Percentiles rank a stretch among this genome's conserved stretches.
Evolutionary conservation across 2,113 vertebrate genomes (phyloP).

Genomic region (Tenrec ecaudatus): DNA sequence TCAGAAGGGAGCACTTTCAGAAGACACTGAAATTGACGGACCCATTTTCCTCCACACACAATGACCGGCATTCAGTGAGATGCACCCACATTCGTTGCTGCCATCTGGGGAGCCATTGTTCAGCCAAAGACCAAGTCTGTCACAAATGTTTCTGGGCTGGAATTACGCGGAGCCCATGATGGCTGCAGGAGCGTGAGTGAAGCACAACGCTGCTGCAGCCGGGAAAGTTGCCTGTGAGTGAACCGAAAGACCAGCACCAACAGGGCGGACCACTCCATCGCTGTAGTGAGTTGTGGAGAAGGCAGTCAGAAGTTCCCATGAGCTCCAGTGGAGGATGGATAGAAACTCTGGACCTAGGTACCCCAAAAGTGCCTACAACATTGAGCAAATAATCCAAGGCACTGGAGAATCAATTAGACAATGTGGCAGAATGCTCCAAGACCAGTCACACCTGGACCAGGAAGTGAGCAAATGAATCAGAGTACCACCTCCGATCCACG

Average conservation of each 20-base stretch:
- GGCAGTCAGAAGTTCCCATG: background rate
- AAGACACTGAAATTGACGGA: background rate
- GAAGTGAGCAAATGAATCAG: background rate
- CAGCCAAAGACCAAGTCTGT: background rate
- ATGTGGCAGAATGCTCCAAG: background rate
- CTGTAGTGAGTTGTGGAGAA: background rate
- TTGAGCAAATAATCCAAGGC: background rate
- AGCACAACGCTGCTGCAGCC: background rate
- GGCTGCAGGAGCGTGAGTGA: background rate
- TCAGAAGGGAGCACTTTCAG: background rate
- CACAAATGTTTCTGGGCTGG: background rate
- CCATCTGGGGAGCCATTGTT: background rate
- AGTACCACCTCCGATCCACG: rapidly evolving
- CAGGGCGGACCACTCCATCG: background rate
- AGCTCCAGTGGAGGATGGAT: no score
- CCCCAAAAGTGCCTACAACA: background rate
- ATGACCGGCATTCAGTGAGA: background rate
- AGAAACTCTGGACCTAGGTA: background rate
- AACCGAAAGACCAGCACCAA: background rate
- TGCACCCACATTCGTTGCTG: background rate
- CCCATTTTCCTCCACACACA: background rate
- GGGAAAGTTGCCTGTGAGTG: background rate
- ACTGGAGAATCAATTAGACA: background rate
- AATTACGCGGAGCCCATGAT: background rate
- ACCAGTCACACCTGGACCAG: background rate